Evolutionary conservation across 2,797 vertebrate species (phyloP), one percentile per base, ranked within the genome.

Genomic region (Semaprochilodus insignis): DNA sequence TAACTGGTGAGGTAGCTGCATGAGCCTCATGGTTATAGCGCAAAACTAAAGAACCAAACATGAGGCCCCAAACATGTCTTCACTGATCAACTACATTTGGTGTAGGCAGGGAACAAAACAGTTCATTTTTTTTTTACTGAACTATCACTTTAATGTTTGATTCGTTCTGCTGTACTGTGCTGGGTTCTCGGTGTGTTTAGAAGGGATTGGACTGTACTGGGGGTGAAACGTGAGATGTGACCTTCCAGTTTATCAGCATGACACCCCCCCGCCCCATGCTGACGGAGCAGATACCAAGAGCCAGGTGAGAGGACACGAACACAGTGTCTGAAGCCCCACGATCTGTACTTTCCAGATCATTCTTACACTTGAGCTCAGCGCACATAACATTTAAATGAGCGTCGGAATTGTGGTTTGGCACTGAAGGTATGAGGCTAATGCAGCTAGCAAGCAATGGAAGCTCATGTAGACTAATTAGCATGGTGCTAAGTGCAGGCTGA

Each of bases 151-250:
- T 57, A 21, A 19, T 11, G 60, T 14, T 2, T 48, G 44, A 11
- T 13, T 48, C 2, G 8, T 3, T 15, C 25, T 27, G 25, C 25
- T 31, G 60, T 6, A 27, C 13, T 15, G 11, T 63, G 60, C 23
- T 63, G 14, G 8, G n/a, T 23, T 21, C n/a, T 60, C 14, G 23
- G 59, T 14, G 23, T 62, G 59, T 62, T 16, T 5, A 62, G 60
- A 63, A 27, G 13, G 59, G n/a, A 62, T 62, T 11, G 23, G 59
- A 25, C n/a, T 63, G 60, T 63, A 63, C 25, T 63, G 57, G 21
- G 60, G 60, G 75, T 77, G 44, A 73, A 78, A 85, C 66, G 65
- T 69, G 54, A 85, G 72, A 52, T 31, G 59, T 74, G 69, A 73
- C 52, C 69, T 25, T 78, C 40, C 25, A 63, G 66, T 17, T 75